These are phyloP conservation scores for Dermochelys coriacea DNA, from an alignment of 2,797 vertebrate genomes.

Conservation along the genomic window DNA sequence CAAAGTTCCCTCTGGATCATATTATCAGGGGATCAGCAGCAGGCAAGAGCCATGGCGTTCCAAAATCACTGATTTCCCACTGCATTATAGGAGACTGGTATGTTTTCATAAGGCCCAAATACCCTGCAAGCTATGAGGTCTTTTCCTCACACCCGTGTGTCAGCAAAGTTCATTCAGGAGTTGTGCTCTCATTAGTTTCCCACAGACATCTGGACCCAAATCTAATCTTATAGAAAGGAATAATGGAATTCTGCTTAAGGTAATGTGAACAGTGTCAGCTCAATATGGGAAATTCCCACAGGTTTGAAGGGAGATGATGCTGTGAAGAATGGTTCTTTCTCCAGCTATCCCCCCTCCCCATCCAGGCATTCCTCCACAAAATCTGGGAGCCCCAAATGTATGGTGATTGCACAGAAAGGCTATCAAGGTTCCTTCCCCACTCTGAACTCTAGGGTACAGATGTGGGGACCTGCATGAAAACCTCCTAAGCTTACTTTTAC, in stretches of 20 bases:
- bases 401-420: accelerated
- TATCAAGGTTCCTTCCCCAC: too few species aligned
- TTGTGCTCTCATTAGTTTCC: background rate
- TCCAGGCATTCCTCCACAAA: background rate
- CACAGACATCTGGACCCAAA: accelerated
- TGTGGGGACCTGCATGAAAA: too few species aligned
- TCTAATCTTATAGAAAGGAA: background rate
- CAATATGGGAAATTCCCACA: background rate
- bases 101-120: background rate
- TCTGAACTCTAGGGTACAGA: too few species aligned
- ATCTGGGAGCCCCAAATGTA: background rate
- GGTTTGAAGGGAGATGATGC: background rate
- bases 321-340: background rate
- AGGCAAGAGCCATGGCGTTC: background rate
- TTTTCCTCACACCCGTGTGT: background rate
- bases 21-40: background rate
- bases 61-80: background rate
- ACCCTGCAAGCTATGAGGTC: background rate
- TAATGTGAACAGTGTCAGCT: background rate
- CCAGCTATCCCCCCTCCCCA: accelerated
- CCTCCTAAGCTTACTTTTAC: too few species aligned
- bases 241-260: background rate
- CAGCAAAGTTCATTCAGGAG: background rate
- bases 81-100: background rate
- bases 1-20: background rate